A percentile compares a stretch with the other conserved stretches of the same genome.
Evolutionary conservation across 2,888 invertebrate species (phyloP).

Genomic region (Xestia rhomboidea): DNA sequence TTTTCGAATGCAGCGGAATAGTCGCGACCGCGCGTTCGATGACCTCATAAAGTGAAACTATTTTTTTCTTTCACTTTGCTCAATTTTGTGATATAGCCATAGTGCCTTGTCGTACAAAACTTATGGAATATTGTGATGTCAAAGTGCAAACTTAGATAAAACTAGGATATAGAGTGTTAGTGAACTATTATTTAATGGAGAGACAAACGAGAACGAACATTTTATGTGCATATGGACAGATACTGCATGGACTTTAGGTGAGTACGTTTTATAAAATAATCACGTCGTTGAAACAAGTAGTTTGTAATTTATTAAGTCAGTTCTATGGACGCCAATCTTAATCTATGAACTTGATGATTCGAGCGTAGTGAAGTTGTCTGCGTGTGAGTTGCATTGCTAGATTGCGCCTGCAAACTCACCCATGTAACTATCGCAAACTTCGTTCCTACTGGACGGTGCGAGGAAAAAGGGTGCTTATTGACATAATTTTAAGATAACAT

Average conservation of each 20-base stretch:
- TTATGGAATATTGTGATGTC: slow-evolving; percentile 84
- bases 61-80: slow-evolving; percentile 84
- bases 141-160: slow-evolving; percentile 86
- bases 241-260: slow-evolving; percentile 80
- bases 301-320: slow-evolving; percentile 69
- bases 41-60: slow-evolving; percentile 84
- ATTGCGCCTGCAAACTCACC: slow-evolving; percentile 81
- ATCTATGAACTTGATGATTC: slow-evolving; percentile 91
- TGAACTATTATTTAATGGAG: slow-evolving; percentile 76
- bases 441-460: slow-evolving; percentile 62
- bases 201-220: slow-evolving; percentile 69
- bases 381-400: slow-evolving; percentile 84
- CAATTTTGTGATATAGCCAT: slow-evolving; percentile 88
- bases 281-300: slow-evolving; percentile 45
- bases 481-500: slow-evolving; percentile 59
- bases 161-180: slow-evolving; percentile 81
- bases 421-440: slow-evolving; percentile 77
- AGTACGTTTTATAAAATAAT: slow-evolving; percentile 70
- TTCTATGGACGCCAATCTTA: slow-evolving; percentile 86
- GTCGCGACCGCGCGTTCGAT: slow-evolving; percentile 77
- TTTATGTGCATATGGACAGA: slow-evolving; percentile 83
- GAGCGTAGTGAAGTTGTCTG: slow-evolving; percentile 79
- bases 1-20: slow-evolving; percentile 80
- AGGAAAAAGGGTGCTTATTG: slow-evolving; percentile 71
- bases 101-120: slow-evolving; percentile 88